Base-by-base conservation (phyloP, 2,113 vertebrate species). In the Anseranas semipalmata region DNA sequence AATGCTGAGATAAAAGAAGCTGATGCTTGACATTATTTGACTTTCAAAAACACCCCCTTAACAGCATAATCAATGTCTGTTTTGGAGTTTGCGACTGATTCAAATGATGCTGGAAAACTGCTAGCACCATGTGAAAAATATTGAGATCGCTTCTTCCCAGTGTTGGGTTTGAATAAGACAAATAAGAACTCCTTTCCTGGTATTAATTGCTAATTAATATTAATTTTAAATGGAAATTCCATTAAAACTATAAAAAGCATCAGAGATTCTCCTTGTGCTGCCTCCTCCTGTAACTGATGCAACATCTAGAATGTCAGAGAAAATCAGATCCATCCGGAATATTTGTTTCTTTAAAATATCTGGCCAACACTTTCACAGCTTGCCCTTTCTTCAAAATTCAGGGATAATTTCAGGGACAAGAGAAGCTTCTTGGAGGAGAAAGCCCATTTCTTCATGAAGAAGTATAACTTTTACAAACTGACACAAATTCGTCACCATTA, bases 351-450 rank as follows among this genome's bases (percentile, higher is more conserved):
- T 58, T 62, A 37, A 15, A 48, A 15, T 45, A 53, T 53, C 21
- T 91, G 33, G 3, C 25, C n/a, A 78, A 24, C 15, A 28, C 1
- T 50, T 77, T 30, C 19, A 53, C 11, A 22, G 15, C 5, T 71
- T 65, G 3, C 2, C 6, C 19, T 75, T 87, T 75, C 53, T 50
- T 85, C 45, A 50, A 71, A 72, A 76, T 59, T 39, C 50, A 72
- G 14, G 9, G 12, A 22, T 24, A 0, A 0, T 6, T 30, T 76
- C 17, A 60, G 3, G 22, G 17, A n/a, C 4, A 60, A 52, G 30
- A 48, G 15, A 74, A n/a, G 6, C 13, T 83, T 68, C 27, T n/a
- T n/a, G 39, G 10, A 75, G 48, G 17, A 52, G 35, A 72, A 70
- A 85, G 0, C 3, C 12, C 3, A 17, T 83, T 68, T 73, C 46